Evolutionary conservation across 2,888 invertebrate species (phyloP), one percentile per base, ranked within the genome.

Genomic region (Phyllotreta cruciferae): DNA sequence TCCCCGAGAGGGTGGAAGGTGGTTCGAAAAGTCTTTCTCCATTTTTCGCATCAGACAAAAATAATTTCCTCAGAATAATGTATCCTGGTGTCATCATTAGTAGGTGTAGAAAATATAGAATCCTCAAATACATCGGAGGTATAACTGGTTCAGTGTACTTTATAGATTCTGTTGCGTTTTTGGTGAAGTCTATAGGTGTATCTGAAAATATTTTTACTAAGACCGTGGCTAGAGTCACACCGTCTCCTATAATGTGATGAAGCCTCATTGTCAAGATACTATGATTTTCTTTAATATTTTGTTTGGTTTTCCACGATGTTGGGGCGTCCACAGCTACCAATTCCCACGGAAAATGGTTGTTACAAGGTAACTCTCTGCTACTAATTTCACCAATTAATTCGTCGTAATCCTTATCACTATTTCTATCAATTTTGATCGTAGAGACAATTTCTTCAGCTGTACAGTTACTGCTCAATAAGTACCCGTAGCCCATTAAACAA

Each of bases 151-250:
- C 10, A 3, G 11, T 7, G 7, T n/a, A 10, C 9, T 44, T 44
- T 1, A 44, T 44, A 1, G 44, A 44, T 44, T 44, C 6, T 8
- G 11, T 13, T 44, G 14, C 7, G 14, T 44, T 10, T n/a, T 44
- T 44, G 7, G 44, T 11, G 14, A 44, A n/a, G 9, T 44, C 44
- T 13, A 44, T 9, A 13, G 44, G 44, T 44, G 3, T 10, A 10
- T 44, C 44, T 8, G 44, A 44, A 44, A 44, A 44, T n/a, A 44
- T 44, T 7, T 44, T 44, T 6, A 44, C 10, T 44, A 44, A 14
- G 10, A 6, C 14, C 4, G 7, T n/a, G 4, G 44, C 10, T 44
- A 44, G 2, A n/a, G 44, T 6, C 44, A 44, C 1, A 2, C 44
- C 44, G 4, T 44, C 44, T 13, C 44, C 44, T 3, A 44, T n/a